phyloP scores from a whole-genome alignment of 2,888 invertebrate genomes.

The Thereva nobilitata region DNA sequence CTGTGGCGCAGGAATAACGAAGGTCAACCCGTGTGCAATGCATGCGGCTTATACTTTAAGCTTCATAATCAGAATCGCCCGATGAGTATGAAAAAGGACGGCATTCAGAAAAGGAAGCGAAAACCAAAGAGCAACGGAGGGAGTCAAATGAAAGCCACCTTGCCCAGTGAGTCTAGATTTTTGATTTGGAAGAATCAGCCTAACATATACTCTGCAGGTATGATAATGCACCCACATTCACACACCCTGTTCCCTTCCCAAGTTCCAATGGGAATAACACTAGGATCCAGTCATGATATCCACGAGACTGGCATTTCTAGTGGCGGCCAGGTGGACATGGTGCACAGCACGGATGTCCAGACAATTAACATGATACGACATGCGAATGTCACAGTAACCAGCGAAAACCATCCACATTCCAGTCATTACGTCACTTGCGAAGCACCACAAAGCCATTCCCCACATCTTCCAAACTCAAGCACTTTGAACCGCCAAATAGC shows the following conservation, averaged over 20 bases:
- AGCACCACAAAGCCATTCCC: constrained; percentile 57
- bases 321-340: constrained; percentile 9
- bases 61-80: constrained; percentile 75
- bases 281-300: constrained; percentile 45
- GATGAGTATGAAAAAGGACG: constrained; percentile 97
- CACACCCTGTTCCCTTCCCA: constrained; percentile 55
- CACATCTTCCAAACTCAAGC: constrained; percentile 61
- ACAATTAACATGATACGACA: constrained; percentile 26
- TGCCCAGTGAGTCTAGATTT: constrained; percentile 46
- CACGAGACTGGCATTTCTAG: constrained; percentile 49
- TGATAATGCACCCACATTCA: constrained; percentile 40
- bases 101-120: constrained; percentile 95
- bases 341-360: constrained; percentile 15
- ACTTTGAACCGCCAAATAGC: constrained; percentile 61
- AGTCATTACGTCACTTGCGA: constrained; percentile 47
- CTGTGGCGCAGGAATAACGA: constrained; percentile 86
- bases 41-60: constrained; percentile 65
- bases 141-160: constrained; percentile 43
- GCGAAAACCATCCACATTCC: constrained; percentile 48
- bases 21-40: constrained; percentile 85
- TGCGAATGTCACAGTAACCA: constrained; percentile 24
- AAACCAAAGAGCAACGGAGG: constrained; percentile 70
- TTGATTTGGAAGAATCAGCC: neutral
- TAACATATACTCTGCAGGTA: constrained; percentile 8
- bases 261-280: neutral